These are phyloP conservation scores for Hirtodrosophila trivittata DNA, from an alignment of 2,888 invertebrate species.

Conservation along the genomic window DNA sequence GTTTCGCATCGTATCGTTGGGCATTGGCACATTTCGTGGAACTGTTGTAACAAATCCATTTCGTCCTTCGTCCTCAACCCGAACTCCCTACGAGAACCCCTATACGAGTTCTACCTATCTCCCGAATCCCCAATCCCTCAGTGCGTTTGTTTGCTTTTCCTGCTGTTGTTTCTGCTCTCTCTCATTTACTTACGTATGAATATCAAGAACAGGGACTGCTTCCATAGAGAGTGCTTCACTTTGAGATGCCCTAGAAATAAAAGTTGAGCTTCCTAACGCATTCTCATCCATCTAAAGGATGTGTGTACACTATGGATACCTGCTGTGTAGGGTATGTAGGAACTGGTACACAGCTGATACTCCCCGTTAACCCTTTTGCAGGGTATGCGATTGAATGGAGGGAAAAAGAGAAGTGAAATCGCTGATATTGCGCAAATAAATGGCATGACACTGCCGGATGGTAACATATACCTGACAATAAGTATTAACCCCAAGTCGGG, in stretches of 20 bases:
- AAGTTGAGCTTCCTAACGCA: too few species aligned
- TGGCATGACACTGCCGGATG: slow-evolving; percentile 43
- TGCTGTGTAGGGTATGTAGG: too few species aligned
- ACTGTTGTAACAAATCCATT: slow-evolving; percentile 41
- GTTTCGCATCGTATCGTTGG: slow-evolving; percentile 46
- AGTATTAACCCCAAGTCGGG: slow-evolving; percentile 53
- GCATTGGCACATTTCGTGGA: slow-evolving; percentile 49
- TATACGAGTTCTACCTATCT: slow-evolving; percentile 2
- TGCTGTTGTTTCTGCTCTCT: slow-evolving; percentile 3
- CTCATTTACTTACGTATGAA: slow-evolving; percentile 25
- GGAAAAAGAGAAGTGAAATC: slow-evolving; percentile 28
- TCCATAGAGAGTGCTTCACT: neutral
- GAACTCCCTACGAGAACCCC: neutral
- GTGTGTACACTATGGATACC: too few species aligned
- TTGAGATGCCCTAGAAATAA: slow-evolving; percentile 3
- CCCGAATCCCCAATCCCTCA: too few species aligned
- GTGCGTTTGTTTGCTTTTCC: slow-evolving; percentile 11
- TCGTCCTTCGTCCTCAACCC: too few species aligned
- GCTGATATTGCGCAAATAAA: slow-evolving; percentile 64
- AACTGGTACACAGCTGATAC: neutral
- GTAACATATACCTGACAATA: slow-evolving; percentile 63
- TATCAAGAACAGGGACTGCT: neutral
- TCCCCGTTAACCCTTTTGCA: neutral
- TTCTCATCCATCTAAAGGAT: neutral
- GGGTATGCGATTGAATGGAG: slow-evolving; percentile 10